Base-by-base conservation (phyloP, 2,797 vertebrate genomes). In the Gila robusta region DNA sequence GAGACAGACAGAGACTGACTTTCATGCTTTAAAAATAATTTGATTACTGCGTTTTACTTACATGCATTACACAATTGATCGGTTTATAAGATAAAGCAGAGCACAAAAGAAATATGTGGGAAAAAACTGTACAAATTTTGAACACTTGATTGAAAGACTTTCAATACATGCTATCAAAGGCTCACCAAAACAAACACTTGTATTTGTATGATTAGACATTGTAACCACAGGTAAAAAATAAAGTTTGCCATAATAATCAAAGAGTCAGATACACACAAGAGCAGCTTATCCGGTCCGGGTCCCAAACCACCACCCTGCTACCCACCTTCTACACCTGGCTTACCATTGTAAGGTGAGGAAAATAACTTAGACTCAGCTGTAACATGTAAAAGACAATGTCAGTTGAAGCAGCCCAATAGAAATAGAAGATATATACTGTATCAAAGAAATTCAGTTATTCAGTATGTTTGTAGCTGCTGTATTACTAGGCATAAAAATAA, bases 341-440 rank as follows among this genome's bases (percentile, higher is more conserved):
- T 94, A 94, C 93, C 93, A 35, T 93, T 92, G 67, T 87, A 92
- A n/a, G 92, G 87, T 82, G 87, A 74, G 6, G 66, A 39, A 79
- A 52, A 83, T 62, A 92, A 66, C 82, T 89, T 72, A 84, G 81
- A 89, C 86, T 86, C 90, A 90, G 89, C 94, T 93, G 92, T 26
- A 95, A 93, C 85, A 90, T 76, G 92, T 84, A 88, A 79, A 90
- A 73, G 70, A 84, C 83, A 76, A 59, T 23, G 23, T 81, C 54
- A 85, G 78, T 26, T 19, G 10, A 81, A 59, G 21, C 56, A 32
- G 28, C 39, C 28, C 54, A 79, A 12, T 39, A 59, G 5, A 49
- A 17, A 62, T 7, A 78, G 4, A 83, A 76, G 44, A 52, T 49
- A 49, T 64, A 64, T 4, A 44, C n/a, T 64, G 9, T 11, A 21